phyloP scores from a whole-genome alignment of 2,888 invertebrate genomes.

The Pseudococcus longispinus region DNA sequence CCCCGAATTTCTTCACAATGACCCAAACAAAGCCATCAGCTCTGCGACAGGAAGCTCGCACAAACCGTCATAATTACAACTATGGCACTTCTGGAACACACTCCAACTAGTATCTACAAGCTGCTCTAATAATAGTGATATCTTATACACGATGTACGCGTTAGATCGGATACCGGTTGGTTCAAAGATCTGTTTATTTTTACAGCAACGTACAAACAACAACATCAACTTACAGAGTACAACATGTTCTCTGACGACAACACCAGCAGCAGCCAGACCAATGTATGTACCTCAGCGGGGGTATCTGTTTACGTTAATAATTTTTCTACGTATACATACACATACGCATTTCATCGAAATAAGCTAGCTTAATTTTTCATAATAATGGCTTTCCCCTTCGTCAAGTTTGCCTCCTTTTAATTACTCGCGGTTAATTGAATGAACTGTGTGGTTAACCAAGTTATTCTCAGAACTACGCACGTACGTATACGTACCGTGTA shows the following conservation, averaged over 20 bases:
- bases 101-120: background rate
- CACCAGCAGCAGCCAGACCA: background rate
- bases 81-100: background rate
- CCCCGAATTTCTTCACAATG: background rate
- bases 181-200: constrained; percentile 4
- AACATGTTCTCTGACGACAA: background rate
- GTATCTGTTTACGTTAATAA: background rate
- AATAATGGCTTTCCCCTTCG: background rate
- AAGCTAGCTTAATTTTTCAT: background rate
- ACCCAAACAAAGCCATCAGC: background rate
- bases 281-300: background rate
- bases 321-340: background rate
- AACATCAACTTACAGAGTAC: background rate
- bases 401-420: background rate
- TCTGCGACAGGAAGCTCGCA: background rate
- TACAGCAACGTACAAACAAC: background rate
- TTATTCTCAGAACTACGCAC: constrained; percentile 4
- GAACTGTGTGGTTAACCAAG: background rate
- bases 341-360: background rate
- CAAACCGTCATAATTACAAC: background rate
- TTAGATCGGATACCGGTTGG: background rate
- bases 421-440: background rate
- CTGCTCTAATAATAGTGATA: background rate
- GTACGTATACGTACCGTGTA: background rate
- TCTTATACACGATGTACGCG: background rate